Percentiles rank a stretch among this genome's conserved stretches.
These are phyloP conservation scores for Cartodere bifasciata DNA, from an alignment of 2,888 invertebrate genomes.

Conservation along the genomic window DNA sequence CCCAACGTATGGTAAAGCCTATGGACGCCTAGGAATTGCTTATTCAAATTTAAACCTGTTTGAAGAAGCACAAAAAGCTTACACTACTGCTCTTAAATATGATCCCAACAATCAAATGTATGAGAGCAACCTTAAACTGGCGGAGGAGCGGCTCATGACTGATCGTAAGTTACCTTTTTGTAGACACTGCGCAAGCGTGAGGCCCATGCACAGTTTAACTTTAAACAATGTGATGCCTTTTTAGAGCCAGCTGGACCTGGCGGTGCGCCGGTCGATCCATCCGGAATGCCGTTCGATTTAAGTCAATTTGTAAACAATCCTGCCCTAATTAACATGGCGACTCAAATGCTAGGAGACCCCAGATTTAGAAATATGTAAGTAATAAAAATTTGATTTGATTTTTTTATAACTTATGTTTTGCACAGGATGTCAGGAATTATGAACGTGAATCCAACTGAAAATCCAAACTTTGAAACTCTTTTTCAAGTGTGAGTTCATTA, in stretches of 20 bases:
- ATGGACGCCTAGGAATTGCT: slow-evolving; percentile 82
- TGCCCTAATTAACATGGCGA: slow-evolving; percentile 70
- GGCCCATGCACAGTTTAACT: too few relatives aligned
- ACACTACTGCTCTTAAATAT: slow-evolving; percentile 73
- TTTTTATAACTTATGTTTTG: slow-evolving; percentile 9
- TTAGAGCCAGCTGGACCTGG: not conserved
- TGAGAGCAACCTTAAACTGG: slow-evolving; percentile 70
- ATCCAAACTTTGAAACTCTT: slow-evolving; percentile 27
- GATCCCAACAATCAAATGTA: slow-evolving; percentile 91
- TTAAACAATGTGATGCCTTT: too few relatives aligned
- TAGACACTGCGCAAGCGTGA: not conserved
- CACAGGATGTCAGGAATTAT: slow-evolving; percentile 31
- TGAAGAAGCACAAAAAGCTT: slow-evolving; percentile 74
- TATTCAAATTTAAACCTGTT: slow-evolving; percentile 72
- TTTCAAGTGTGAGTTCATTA: slow-evolving; percentile 25
- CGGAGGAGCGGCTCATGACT: slow-evolving; percentile 47
- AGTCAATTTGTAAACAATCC: slow-evolving; percentile 66
- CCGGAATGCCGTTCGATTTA: slow-evolving; percentile 38
- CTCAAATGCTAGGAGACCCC: slow-evolving; percentile 74
- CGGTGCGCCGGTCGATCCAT: slow-evolving; percentile 17
- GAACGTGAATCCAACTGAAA: slow-evolving; percentile 24
- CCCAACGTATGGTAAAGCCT: slow-evolving; percentile 88
- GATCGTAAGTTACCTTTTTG: slow-evolving; percentile 15
- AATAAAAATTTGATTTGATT: slow-evolving; percentile 1
- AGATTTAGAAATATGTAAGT: slow-evolving; percentile 59